phyloP scores from a whole-genome alignment of 2,113 vertebrate species.

The Triplophysa tibetana region DNA sequence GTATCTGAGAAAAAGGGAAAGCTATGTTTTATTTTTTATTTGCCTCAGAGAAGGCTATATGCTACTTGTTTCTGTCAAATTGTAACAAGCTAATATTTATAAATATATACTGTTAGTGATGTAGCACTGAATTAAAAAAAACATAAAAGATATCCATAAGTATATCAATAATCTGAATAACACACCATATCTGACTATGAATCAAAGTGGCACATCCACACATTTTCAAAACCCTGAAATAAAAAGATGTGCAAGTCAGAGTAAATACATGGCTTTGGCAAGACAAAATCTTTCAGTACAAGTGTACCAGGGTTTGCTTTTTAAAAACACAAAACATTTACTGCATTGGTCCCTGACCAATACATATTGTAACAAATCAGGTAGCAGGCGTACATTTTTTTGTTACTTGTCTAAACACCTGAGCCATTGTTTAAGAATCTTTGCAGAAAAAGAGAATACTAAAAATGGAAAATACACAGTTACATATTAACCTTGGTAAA shows the following conservation, averaged over 20 bases:
- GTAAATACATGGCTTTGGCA: constrained; percentile 40
- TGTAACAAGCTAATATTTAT: constrained; percentile 9
- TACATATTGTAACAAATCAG: constrained; percentile 15
- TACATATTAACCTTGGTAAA: not conserved
- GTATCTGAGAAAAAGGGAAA: not conserved
- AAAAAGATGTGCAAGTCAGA: constrained; percentile 23
- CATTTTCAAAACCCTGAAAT: constrained; percentile 28
- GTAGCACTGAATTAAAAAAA: constrained; percentile 13
- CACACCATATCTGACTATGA: constrained; percentile 27
- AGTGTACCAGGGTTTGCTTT: not conserved
- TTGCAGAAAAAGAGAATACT: not conserved
- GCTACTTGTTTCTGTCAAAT: constrained; percentile 21
- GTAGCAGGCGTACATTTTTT: not conserved
- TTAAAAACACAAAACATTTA: constrained; percentile 13
- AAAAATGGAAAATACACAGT: not conserved
- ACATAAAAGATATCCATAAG: not conserved
- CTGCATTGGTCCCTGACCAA: constrained; percentile 45
- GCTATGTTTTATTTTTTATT: constrained; percentile 10
- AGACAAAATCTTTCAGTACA: constrained; percentile 3
- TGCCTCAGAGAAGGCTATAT: not conserved
- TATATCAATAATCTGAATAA: constrained; percentile 19
- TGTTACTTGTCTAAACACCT: constrained; percentile 20
- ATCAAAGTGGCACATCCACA: constrained; percentile 15
- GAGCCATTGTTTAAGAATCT: constrained; percentile 29
- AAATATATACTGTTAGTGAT: constrained; percentile 35